Base-by-base conservation (phyloP, 2,888 invertebrate species). In the Parascotia fuliginaria region DNA sequence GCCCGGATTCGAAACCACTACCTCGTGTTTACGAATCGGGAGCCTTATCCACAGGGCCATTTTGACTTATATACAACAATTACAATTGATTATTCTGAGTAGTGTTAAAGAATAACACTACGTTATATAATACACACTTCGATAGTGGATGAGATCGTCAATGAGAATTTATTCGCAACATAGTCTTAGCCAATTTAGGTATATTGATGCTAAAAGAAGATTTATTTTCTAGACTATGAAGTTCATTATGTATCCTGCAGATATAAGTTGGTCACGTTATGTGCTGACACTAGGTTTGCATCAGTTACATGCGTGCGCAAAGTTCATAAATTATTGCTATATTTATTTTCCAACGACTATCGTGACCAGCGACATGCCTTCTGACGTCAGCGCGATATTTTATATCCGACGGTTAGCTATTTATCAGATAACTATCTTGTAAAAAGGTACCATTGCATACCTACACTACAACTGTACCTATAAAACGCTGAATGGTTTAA, bases 311-410 rank as follows among this genome's bases (percentile, higher is more conserved):
- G 45, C 57, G 53, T 55, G 55, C 48, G 55, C 42, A 0, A 40
- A 7, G 12, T 31, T 36, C 39, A 53, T 63, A 46, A 55, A 60
- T 55, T 49, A 56, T 54, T 48, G 38, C 31, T 49, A 51, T 46
- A 58, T 55, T 50, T 57, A 57, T 60, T 49, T 55, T 29, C 27
- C 53, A 45, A 48, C 44, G 19, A 48, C 15, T 44, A 41, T 58
- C 57, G 57, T 64, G 60, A 54, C 55, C 41, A 45, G 56, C 42
- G 50, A 53, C 57, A 47, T 53, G 52, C 36, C 41, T 31, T 9
- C 37, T 64, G 56, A 58, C 61, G 61, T 61, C 65, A 64, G 7
- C 49, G 13, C 27, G 15, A 38, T 51, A 48, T 51, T 43, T 47
- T 51, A 55, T 50, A 15, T 34, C 29, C 27, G 31, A 51, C 48